Evolutionary conservation across 1,140 invertebrate genomes (phyloP).

Genomic region (Aplysia californica): DNA sequence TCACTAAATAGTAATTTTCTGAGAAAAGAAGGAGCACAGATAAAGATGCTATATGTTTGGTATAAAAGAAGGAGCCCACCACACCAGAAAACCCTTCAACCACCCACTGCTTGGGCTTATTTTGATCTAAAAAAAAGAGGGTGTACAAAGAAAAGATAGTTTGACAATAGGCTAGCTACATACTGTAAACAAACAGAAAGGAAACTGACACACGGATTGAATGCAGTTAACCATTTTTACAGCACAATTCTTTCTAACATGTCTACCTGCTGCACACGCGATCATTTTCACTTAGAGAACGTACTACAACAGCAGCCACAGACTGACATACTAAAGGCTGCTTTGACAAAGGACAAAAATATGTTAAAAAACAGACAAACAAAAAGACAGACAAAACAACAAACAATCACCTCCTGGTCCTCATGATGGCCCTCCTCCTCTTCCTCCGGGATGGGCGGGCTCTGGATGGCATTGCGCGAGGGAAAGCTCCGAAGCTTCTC

Average conservation of each 20-base stretch:
- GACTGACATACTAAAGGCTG: background rate
- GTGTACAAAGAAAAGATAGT: too few relatives aligned
- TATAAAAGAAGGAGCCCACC: background rate
- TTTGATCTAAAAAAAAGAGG: too few relatives aligned
- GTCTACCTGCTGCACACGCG: too few relatives aligned
- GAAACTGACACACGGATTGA: too few relatives aligned
- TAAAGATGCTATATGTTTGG: background rate
- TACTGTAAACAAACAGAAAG: too few relatives aligned
- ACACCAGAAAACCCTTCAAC: too few relatives aligned
- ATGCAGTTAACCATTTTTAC: too few relatives aligned
- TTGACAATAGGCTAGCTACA: too few relatives aligned
- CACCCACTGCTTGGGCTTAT: too few relatives aligned
- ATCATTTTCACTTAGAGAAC: background rate
- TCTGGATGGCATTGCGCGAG: slow-evolving; percentile 50
- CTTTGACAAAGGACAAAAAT: background rate
- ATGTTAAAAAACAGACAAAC: background rate
- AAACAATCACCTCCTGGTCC: background rate
- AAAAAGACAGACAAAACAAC: background rate
- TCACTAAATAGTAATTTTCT: background rate
- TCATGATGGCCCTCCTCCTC: slow-evolving; percentile 22
- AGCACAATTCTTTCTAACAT: too few relatives aligned
- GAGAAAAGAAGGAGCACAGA: background rate
- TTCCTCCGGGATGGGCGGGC: slow-evolving; percentile 54
- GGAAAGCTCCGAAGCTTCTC: slow-evolving; percentile 54
- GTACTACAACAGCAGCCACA: background rate